Evolutionary conservation across 2,888 invertebrate species (phyloP).

Genomic region (Stictocephala bisonia): DNA sequence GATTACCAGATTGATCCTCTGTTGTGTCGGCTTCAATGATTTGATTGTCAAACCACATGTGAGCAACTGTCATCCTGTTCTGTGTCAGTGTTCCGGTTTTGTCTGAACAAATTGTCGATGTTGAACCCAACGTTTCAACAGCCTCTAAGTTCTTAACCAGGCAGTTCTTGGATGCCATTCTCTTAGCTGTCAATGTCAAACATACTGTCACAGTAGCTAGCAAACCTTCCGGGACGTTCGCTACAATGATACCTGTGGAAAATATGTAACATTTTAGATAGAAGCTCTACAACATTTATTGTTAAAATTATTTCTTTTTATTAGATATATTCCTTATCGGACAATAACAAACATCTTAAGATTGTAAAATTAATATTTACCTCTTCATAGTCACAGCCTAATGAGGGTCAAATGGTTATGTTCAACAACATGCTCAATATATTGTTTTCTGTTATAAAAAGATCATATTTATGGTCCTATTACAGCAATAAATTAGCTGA

Average conservation of each 20-base stretch:
- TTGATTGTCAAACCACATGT: conserved; percentile 99
- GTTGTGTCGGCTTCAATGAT: conserved; percentile 99
- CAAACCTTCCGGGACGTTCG: conserved; percentile 97
- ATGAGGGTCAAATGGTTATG: too few relatives aligned
- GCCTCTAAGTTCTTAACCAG: conserved; percentile 99
- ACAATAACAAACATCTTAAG: too few relatives aligned
- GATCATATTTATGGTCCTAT: too few relatives aligned
- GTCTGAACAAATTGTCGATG: conserved; percentile 99
- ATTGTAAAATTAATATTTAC: too few relatives aligned
- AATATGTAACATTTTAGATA: too few relatives aligned
- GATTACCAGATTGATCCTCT: conserved; percentile 91
- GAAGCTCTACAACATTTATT: too few relatives aligned
- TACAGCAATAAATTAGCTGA: too few relatives aligned
- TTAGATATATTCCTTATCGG: too few relatives aligned
- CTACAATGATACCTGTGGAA: conserved; percentile 94
- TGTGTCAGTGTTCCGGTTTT: conserved; percentile 99
- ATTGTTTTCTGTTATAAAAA: too few relatives aligned
- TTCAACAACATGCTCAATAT: too few relatives aligned
- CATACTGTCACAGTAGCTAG: conserved; percentile 99
- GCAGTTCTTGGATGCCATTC: conserved; percentile 99
- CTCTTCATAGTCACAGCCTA: too few relatives aligned
- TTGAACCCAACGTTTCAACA: conserved; percentile 98
- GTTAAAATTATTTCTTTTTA: too few relatives aligned
- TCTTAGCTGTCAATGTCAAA: conserved; percentile 96
- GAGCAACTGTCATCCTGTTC: conserved; percentile 99